Base-by-base conservation (phyloP, 2,888 invertebrate genomes). In the Campoplex nolae region DNA sequence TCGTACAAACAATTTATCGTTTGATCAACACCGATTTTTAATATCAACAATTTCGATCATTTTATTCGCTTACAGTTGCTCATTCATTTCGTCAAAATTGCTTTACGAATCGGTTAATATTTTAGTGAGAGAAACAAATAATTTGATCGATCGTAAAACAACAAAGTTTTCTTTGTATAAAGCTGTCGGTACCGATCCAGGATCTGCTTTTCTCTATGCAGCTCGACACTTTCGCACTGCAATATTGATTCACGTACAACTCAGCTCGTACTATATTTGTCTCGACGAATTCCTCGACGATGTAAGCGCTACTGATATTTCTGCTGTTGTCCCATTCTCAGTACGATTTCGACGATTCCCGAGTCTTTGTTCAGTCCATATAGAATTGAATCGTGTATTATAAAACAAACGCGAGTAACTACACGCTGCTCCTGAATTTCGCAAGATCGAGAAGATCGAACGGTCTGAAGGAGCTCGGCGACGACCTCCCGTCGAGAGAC, bases 221-320 rank as follows among this genome's bases (percentile, higher is more conserved):
- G 58, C 71, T 28, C 32, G 48, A 7, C 3, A 28, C 67, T 18
- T 62, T 62, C 62, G 28, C 42, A 51, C 71, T 70, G 56, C 32
- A 35, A 58, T 71, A 83, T 73, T 73, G 83, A 54, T 77, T 71
- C 73, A 71, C 65, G 45, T 42, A 13, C 18, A 35, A 18, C 28
- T 79, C 32, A 0, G 18, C 7, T 13, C 54, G 58, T 78, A 42
- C 56, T 28, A 77, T 67, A 78, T 77, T 65, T 77, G 42, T 83
- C 54, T 86, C 71, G 76, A 35, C 48, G 74, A 86, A 86, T 86
- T 77, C 78, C 58, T 62, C 78, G 42, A 62, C 71, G 54, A 76
- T 71, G 77, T 73, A 42, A 56, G 54, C 13, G 18, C 68, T 56
- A 65, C 83, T 65, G 38, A 58, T 56, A 76, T 83, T 82, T 65